Evolutionary conservation across 2,888 invertebrate genomes (phyloP).

Genomic region (Synanthedon vespiformis): DNA sequence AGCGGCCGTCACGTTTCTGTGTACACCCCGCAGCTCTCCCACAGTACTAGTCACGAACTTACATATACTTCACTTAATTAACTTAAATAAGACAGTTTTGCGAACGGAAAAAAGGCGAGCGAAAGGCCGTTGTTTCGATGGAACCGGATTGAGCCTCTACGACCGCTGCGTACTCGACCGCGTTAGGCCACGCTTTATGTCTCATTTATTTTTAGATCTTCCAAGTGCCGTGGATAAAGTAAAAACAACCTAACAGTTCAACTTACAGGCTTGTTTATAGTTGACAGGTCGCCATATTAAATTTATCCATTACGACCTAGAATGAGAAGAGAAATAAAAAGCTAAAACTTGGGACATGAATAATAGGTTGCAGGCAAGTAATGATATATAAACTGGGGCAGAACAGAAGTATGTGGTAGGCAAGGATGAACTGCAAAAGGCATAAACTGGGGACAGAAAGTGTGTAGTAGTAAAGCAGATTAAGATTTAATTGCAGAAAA

Average conservation of each 20-base stretch:
- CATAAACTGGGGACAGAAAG: too few relatives aligned
- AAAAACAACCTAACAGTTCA: too few relatives aligned
- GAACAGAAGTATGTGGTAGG: too few relatives aligned
- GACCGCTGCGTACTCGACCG: constrained; percentile 8
- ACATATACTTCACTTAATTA: constrained; percentile 70
- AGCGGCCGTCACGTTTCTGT: constrained; percentile 37
- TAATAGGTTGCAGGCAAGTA: too few relatives aligned
- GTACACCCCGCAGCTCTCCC: constrained; percentile 26
- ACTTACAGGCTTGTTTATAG: too few relatives aligned
- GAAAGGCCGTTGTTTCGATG: constrained; percentile 42
- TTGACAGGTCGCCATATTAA: not conserved
- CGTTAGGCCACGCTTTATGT: constrained; percentile 46
- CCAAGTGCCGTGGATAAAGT: too few relatives aligned
- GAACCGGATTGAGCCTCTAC: constrained; percentile 40
- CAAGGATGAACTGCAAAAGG: too few relatives aligned
- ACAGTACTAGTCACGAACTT: constrained; percentile 66
- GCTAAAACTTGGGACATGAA: too few relatives aligned
- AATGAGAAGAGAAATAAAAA: too few relatives aligned
- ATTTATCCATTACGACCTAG: constrained; percentile 1
- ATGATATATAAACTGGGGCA: too few relatives aligned
- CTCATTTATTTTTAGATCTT: constrained; percentile 23
- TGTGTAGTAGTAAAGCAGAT: too few relatives aligned
- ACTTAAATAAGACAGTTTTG: constrained; percentile 66
- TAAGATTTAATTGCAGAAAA: too few relatives aligned
- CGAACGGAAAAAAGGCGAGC: constrained; percentile 49